phyloP scores from a whole-genome alignment of 2,113 vertebrate species.

The Apteryx owenii region DNA sequence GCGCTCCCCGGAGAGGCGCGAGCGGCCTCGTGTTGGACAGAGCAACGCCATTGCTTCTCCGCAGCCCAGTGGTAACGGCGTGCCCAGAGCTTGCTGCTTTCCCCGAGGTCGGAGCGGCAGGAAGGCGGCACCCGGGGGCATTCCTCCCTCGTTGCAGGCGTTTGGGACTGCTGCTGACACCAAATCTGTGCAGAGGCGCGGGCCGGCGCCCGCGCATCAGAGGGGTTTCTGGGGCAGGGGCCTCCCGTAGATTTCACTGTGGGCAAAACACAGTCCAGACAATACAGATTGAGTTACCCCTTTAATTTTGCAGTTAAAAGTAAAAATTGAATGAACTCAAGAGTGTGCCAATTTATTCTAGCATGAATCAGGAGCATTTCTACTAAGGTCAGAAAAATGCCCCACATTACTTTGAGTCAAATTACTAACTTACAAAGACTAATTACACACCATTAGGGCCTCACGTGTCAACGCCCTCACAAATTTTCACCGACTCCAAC shows the following conservation, averaged over 20 bases:
- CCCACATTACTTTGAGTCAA: neutral
- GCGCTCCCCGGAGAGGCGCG: neutral
- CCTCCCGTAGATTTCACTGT: neutral
- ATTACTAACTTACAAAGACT: neutral
- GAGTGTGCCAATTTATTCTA: neutral
- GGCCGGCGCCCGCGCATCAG: fast-evolving
- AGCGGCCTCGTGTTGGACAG: neutral
- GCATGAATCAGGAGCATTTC: neutral
- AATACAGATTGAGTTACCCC: neutral
- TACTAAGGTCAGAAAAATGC: neutral
- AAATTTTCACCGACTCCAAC: neutral
- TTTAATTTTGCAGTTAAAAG: neutral
- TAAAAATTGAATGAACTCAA: neutral
- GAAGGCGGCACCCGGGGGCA: neutral
- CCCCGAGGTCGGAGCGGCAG: neutral
- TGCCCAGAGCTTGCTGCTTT: neutral
- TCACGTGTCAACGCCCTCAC: neutral
- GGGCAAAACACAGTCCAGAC: neutral
- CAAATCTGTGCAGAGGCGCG: fast-evolving
- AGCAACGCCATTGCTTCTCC: neutral
- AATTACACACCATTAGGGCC: neutral
- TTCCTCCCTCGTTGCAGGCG: neutral
- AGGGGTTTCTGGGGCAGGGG: neutral
- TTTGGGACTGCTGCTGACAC: neutral
- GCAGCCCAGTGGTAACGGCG: neutral